Evolutionary conservation across 2,888 invertebrate genomes (phyloP).

Genomic region (Strigamia transsilvanica): DNA sequence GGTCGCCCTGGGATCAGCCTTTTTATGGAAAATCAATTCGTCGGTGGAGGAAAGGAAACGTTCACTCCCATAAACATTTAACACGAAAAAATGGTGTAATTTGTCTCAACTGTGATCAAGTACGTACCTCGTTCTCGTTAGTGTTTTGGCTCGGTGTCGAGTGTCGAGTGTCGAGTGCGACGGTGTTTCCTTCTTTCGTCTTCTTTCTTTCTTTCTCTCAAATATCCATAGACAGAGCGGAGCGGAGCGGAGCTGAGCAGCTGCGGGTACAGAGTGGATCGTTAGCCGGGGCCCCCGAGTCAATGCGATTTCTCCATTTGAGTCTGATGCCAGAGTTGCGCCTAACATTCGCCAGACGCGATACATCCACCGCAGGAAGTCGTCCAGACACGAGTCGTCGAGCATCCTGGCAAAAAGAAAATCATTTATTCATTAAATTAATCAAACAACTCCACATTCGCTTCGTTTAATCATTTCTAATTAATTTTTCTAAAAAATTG

Average conservation of each 20-base stretch:
- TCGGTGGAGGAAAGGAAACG: background rate
- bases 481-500: too few species aligned
- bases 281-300: constrained; percentile 45
- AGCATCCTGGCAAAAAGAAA: background rate
- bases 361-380: constrained; percentile 7
- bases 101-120: background rate
- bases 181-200: background rate
- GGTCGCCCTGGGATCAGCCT: constrained; percentile 2
- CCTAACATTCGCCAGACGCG: constrained; percentile 26
- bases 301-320: constrained; percentile 49
- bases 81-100: background rate
- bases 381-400: background rate
- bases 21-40: constrained; percentile 24
- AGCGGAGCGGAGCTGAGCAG: background rate
- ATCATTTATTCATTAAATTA: background rate
- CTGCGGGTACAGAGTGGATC: constrained; percentile 32
- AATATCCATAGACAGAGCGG: constrained; percentile 17
- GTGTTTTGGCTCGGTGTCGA: background rate
- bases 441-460: background rate
- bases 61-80: background rate
- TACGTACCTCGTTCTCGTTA: background rate
- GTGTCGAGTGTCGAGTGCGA: background rate
- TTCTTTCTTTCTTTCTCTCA: background rate
- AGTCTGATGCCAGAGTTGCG: constrained; percentile 32
- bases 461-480: too few species aligned